phyloP scores from a whole-genome alignment of 2,888 invertebrate species.

The Protonemura montana region DNA sequence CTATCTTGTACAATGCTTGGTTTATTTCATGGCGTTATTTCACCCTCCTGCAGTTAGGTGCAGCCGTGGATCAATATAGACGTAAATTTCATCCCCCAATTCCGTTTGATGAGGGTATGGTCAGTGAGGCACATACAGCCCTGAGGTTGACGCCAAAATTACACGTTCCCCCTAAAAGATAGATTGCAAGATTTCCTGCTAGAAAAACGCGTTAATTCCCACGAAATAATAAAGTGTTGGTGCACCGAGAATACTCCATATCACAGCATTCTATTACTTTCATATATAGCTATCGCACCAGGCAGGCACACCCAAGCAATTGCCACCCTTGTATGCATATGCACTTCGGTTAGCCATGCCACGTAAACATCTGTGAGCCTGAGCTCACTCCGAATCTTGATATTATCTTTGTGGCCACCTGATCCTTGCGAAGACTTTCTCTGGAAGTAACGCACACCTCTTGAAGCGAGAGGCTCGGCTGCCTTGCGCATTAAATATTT shows the following conservation, averaged over 20 bases:
- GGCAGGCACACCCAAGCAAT: too few species aligned
- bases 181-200: not conserved
- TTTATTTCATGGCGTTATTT: not conserved
- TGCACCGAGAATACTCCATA: too few species aligned
- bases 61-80: constrained; percentile 15
- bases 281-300: too few species aligned
- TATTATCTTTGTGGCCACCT: not conserved
- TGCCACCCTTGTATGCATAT: too few species aligned
- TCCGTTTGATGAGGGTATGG: constrained; percentile 16
- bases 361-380: not conserved
- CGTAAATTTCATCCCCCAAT: constrained; percentile 18
- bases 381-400: not conserved
- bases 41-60: constrained; percentile 27
- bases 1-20: not conserved
- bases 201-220: too few species aligned
- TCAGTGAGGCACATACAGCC: not conserved
- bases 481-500: not conserved
- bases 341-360: not conserved
- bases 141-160: not conserved
- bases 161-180: not conserved
- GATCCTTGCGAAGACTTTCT: not conserved
- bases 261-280: too few species aligned
- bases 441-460: not conserved
- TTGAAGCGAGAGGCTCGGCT: not conserved
- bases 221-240: too few species aligned